These are phyloP conservation scores for Nestor notabilis DNA, from an alignment of 2,113 vertebrate species.

Conservation along the genomic window DNA sequence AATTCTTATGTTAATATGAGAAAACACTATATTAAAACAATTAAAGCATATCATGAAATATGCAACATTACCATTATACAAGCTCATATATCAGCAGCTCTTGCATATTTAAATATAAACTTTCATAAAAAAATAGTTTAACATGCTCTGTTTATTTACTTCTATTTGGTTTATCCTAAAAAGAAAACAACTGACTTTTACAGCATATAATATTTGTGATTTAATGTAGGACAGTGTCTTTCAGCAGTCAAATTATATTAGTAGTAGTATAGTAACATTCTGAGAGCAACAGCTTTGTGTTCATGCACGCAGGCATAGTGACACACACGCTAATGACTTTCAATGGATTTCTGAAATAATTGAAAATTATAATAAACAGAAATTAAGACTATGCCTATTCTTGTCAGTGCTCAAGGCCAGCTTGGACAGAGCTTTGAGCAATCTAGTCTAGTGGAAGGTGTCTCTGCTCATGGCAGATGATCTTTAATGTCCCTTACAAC, in stretches of 20 bases:
- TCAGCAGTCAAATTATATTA: background rate
- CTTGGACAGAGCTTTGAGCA: background rate
- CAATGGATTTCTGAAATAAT: background rate
- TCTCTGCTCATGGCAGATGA: background rate
- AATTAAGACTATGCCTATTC: background rate
- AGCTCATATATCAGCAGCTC: background rate
- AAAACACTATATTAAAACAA: background rate
- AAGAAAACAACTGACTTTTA: background rate
- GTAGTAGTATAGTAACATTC: background rate
- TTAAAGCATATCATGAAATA: background rate
- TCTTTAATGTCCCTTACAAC: background rate
- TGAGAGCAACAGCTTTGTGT: background rate
- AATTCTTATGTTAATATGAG: background rate
- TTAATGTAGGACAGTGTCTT: background rate
- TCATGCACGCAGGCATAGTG: background rate
- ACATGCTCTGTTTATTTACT: background rate
- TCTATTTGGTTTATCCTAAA: background rate
- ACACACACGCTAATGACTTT: accelerated
- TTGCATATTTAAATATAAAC: background rate
- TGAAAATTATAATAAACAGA: background rate
- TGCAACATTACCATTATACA: background rate
- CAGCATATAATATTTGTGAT: background rate
- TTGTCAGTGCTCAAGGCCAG: background rate
- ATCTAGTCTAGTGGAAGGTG: background rate
- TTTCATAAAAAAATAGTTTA: background rate